Conservation (phyloP, 2,797 vertebrate species). For the Enteromius treurensis region DNA sequence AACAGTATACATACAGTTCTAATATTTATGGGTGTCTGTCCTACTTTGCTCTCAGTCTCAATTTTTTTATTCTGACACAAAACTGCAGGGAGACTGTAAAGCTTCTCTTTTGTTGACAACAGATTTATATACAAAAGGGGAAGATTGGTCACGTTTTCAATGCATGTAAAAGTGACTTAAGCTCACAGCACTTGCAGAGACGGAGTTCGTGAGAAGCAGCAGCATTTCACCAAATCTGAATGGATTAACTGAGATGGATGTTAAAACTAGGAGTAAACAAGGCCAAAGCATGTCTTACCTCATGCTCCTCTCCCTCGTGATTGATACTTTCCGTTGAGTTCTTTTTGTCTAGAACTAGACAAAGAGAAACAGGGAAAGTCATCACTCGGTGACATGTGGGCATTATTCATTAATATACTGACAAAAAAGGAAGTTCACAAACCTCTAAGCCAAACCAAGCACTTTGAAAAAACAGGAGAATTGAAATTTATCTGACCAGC, state of each 20-base stretch:
- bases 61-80: neutral
- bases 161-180: neutral
- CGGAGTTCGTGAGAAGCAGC: neutral
- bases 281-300: conserved; percentile 76
- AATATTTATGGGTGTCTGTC: neutral
- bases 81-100: neutral
- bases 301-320: conserved; percentile 93
- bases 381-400: conserved; percentile 4
- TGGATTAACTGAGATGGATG: neutral
- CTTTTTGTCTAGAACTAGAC: conserved; percentile 88
- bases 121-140: neutral
- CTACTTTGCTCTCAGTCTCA: neutral
- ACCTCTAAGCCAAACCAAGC: neutral
- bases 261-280: neutral
- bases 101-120: neutral
- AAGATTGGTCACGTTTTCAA: neutral
- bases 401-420: neutral
- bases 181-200: neutral
- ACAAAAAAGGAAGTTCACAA: neutral
- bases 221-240: neutral
- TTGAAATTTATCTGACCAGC: conserved; percentile 26
- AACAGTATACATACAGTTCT: neutral
- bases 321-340: conserved; percentile 92
- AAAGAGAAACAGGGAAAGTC: conserved; percentile 26
- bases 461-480: conserved; percentile 6